Conservation (phyloP, 1,140 invertebrate species). For the Eufriesea mexicana region DNA sequence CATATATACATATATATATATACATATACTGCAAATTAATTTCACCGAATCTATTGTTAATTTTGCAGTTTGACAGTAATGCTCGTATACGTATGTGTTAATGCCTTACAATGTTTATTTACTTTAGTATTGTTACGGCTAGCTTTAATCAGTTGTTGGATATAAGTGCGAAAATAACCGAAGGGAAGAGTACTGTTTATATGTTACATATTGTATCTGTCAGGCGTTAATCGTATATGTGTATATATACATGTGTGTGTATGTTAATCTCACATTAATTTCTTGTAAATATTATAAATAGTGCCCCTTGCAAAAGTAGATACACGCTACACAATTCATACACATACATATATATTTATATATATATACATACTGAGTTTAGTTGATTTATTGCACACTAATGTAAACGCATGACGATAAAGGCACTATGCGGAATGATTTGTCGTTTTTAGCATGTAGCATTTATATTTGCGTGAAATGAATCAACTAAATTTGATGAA, state of each 20-base stretch:
- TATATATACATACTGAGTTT: no score
- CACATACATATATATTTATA: neutral
- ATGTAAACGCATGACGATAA: neutral
- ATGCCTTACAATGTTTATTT: slow-evolving; percentile 70
- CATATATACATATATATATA: slow-evolving; percentile 5
- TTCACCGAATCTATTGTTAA: slow-evolving; percentile 34
- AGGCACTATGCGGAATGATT: no score
- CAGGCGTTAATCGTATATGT: slow-evolving; percentile 58
- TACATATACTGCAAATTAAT: slow-evolving; percentile 34
- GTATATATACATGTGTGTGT: slow-evolving; percentile 50
- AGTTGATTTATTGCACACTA: neutral
- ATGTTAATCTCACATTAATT: slow-evolving; percentile 47
- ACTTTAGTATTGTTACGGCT: slow-evolving; percentile 70
- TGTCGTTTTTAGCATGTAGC: neutral
- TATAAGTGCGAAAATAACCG: slow-evolving; percentile 28
- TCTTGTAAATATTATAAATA: slow-evolving; percentile 54
- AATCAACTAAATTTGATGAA: slow-evolving; percentile 3
- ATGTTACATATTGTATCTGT: slow-evolving; percentile 32
- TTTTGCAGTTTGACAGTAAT: slow-evolving; percentile 54
- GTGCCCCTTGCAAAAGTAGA: slow-evolving; percentile 19
- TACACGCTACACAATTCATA: slow-evolving; percentile 7
- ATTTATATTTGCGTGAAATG: neutral
- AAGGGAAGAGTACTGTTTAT: slow-evolving; percentile 43
- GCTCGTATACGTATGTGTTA: slow-evolving; percentile 72
- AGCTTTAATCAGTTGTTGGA: slow-evolving; percentile 68